Evolutionary conservation across 2,888 invertebrate species (phyloP).

Genomic region (Epistrophe eligans): DNA sequence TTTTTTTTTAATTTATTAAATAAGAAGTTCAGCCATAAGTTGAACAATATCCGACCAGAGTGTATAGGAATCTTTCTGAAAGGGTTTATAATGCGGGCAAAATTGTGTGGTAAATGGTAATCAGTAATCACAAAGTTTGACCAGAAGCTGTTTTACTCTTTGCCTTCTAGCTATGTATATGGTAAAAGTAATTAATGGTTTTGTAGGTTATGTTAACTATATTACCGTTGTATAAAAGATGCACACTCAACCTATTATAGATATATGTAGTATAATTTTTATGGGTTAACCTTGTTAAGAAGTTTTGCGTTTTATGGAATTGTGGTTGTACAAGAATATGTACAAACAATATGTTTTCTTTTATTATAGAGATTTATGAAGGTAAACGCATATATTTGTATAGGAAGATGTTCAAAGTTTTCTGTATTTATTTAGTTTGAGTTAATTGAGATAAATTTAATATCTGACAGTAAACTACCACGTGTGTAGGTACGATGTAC

Average conservation of each 20-base stretch:
- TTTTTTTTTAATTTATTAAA: neutral
- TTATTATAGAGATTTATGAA: no score
- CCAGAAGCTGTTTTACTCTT: neutral
- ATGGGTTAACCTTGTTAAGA: neutral
- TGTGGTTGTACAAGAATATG: neutral
- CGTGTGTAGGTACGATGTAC: no score
- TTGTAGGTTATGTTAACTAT: neutral
- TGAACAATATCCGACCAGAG: neutral
- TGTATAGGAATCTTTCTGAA: neutral
- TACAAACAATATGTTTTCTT: no score
- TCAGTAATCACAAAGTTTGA: constrained; percentile 6
- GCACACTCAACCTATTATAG: neutral
- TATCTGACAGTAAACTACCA: no score
- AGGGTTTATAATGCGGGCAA: neutral
- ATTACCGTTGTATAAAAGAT: neutral
- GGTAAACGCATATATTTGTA: no score
- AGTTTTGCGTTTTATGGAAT: neutral
- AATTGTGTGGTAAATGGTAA: neutral
- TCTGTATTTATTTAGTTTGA: no score
- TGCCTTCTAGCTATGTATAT: neutral
- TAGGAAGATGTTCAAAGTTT: no score
- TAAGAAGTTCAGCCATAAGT: neutral
- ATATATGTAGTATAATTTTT: neutral
- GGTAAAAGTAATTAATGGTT: constrained; percentile 6
- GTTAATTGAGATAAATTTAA: no score